Evolutionary conservation across 2,113 vertebrate species (phyloP), one percentile per base, ranked within the genome.

Genomic region (Thunnus thynnus): DNA sequence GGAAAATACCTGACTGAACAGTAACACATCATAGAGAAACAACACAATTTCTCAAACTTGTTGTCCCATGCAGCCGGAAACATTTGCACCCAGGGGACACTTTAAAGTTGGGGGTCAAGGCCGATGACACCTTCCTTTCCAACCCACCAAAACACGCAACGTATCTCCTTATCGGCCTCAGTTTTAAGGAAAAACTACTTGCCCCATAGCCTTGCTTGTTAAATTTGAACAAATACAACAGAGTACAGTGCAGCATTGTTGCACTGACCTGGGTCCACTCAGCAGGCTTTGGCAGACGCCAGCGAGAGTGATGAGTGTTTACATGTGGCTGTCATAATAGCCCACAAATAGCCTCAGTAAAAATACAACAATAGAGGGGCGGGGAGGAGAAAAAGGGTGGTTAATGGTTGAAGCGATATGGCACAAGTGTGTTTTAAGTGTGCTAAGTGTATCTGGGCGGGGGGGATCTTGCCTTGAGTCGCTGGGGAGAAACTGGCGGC

Each of bases 281-380:
- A 14, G 71, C 62, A 17, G 76, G 82, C 84, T 87, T 75, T 86
- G 87, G 87, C 88, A 86, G 80, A 72, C 69, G 68, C 85, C 83
- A 76, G 76, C 20, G 72, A 83, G 81, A 87, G 89, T 36, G 80
- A 89, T 46, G 83, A 80, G 89, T 92, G 92, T 94, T 93, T 93
- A 94, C 87, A 90, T 85, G 85, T n/a, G 86, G 89, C 89, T 89
- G 90, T 93, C 93, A 94, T 87, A 92, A 92, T 78, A 89, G 87
- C 50, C 90, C 87, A 84, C 80, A 92, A 94, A 94, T 92, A 94
- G 85, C 90, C 77, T 16, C 2, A 20, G 73, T 86, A 83, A 89
- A 87, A 92, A 91, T 85, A 92, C 86, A 90, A 93, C 92, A 94
- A 93, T 93, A 70, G 88, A 22, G 72, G 83, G 79, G 78, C 12